Conservation (phyloP, 1,140 invertebrate genomes). For the Asbolus verrucosus region DNA sequence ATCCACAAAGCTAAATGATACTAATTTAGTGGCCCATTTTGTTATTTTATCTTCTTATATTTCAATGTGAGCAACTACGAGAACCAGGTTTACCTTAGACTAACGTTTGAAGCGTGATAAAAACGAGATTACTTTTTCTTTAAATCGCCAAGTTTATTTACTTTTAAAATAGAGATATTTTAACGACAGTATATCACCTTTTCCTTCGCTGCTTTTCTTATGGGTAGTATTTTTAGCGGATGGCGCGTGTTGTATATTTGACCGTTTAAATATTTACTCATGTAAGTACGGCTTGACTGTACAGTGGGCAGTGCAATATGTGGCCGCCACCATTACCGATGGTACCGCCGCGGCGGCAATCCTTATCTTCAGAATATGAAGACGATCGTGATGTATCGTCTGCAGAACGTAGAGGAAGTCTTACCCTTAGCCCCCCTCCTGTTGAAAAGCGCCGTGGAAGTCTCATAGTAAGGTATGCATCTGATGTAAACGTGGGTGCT, state of each 20-base stretch:
- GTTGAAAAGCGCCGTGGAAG: constrained; percentile 63
- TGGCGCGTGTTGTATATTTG: constrained; percentile 13
- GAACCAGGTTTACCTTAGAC: constrained; percentile 1
- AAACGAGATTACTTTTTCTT: background rate
- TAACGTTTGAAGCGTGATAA: background rate
- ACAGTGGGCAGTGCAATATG: constrained; percentile 25
- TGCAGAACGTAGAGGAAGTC: constrained; percentile 56
- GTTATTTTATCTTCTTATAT: constrained; percentile 21
- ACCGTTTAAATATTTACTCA: constrained; percentile 37
- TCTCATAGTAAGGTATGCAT: constrained; percentile 61
- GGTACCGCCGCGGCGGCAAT: constrained; percentile 52
- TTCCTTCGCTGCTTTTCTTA: constrained; percentile 16
- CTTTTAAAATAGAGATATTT: constrained; percentile 16
- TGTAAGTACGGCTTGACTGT: constrained; percentile 21
- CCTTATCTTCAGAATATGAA: constrained; percentile 42
- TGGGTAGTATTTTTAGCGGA: constrained; percentile 25
- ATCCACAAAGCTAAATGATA: constrained; percentile 13
- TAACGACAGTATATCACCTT: constrained; percentile 23
- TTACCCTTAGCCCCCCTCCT: constrained; percentile 47
- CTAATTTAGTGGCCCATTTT: background rate
- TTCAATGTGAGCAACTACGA: constrained; percentile 38
- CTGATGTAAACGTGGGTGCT: background rate
- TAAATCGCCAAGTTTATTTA: constrained; percentile 12
- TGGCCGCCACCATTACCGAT: constrained; percentile 39
- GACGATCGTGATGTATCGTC: background rate